phyloP scores from a whole-genome alignment of 2,797 vertebrate species.

The Coendou prehensilis region DNA sequence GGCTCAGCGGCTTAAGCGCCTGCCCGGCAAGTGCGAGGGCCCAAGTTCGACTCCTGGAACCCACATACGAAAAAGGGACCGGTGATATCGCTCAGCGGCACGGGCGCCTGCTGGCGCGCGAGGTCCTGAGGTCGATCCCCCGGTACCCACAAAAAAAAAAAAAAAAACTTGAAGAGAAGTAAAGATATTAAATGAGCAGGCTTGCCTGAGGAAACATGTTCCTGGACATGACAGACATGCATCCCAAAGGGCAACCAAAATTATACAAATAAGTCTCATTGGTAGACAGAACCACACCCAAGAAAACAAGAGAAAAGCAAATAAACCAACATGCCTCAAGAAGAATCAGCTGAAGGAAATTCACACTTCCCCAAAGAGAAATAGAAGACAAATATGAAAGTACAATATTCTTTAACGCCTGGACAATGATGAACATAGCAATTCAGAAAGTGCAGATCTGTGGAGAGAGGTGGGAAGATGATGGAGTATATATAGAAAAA shows the following conservation, averaged over 20 bases:
- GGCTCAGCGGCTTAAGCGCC: too few species aligned
- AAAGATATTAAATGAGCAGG: neutral
- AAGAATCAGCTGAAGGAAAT: neutral
- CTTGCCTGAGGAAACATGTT: neutral
- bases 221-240: neutral
- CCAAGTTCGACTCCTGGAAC: too few species aligned
- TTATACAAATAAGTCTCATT: neutral
- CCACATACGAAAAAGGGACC: too few species aligned
- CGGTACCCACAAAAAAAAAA: too few species aligned
- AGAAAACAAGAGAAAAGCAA: neutral
- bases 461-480: neutral
- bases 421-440: neutral
- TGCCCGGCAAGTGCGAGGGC: too few species aligned
- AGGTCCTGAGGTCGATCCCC: too few species aligned
- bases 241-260: neutral
- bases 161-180: neutral
- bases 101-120: too few species aligned
- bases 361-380: neutral
- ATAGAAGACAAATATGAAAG: neutral
- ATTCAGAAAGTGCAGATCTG: neutral
- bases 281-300: neutral
- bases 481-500: neutral
- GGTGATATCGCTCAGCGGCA: too few species aligned
- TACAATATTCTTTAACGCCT: neutral
- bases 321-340: neutral